Conservation (phyloP, 2,113 vertebrate genomes). For the Calidris pygmaea region DNA sequence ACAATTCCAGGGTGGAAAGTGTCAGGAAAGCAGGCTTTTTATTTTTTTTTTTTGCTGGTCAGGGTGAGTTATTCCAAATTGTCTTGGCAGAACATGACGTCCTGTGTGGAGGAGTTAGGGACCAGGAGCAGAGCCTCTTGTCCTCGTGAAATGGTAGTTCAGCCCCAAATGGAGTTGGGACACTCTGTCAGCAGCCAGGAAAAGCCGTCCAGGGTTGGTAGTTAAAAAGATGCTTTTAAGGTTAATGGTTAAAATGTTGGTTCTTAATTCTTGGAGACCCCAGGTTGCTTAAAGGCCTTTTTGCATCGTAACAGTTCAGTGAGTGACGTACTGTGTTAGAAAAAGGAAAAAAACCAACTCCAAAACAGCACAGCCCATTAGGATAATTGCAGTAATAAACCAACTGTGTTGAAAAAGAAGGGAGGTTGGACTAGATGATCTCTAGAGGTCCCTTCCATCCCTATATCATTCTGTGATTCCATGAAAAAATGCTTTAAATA, state of each 20-base stretch:
- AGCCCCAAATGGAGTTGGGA: rapidly evolving
- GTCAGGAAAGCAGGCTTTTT: rapidly evolving
- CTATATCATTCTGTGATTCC: too few species aligned
- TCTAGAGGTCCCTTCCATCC: too few species aligned
- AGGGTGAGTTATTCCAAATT: not conserved
- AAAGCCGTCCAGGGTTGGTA: rapidly evolving
- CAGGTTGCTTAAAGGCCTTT: not conserved
- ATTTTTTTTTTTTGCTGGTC: too few species aligned
- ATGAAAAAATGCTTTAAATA: not conserved
- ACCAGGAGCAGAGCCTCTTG: not conserved
- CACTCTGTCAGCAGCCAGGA: too few species aligned
- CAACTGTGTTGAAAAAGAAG: not conserved
- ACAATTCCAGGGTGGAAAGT: not conserved
- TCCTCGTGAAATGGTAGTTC: rapidly evolving
- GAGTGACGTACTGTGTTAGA: not conserved
- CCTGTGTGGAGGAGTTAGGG: rapidly evolving
- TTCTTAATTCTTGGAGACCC: not conserved
- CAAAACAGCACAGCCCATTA: not conserved
- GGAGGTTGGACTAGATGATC: too few species aligned
- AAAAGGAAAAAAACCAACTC: not conserved
- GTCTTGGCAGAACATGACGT: rapidly evolving
- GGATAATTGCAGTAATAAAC: not conserved
- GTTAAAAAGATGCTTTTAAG: not conserved
- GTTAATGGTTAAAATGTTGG: rapidly evolving
- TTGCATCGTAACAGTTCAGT: not conserved